Base-by-base conservation (phyloP, 2,797 vertebrate genomes). In the Molothrus aeneus region DNA sequence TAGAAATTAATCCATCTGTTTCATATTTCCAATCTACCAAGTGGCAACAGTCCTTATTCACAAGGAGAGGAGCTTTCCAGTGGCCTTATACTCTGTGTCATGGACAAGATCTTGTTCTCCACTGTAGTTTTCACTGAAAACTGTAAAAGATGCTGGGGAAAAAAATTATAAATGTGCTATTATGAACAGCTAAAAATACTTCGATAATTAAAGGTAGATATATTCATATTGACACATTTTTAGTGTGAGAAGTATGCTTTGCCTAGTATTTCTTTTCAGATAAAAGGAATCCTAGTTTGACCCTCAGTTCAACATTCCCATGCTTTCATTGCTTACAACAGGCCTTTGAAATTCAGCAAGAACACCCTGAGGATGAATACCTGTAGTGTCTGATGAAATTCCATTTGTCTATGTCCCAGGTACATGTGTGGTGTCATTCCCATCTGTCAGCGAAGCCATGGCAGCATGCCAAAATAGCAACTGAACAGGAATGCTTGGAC, bases 1-100 rank as follows among this genome's bases (percentile, higher is more conserved):
- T 78, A 93, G 54, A 79, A 79, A 88, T 88, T 60, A 43, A 75
- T 71, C 42, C 69, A 87, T 90, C 54, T 75, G 47, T 66, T 94
- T 84, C 16, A 3, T 79, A 42, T 84, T 86, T 82, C 24, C 19
- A 48, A 21, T 64, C 25, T 53, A 86, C n/a, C 32, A 77, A 66
- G 45, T 40, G 71, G 8, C 1, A 11, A 82, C 38, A 64, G 26
- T 82, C 25, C 21, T 74, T 93, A 53, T n/a, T 31, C 45, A 40
- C 5, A 6, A 91, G 28, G 29, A 96, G n/a, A 80, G 6, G 26
- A 87, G 31, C 11, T 24, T 85, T 93, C 48, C 48, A 80, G 28
- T 43, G 32, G 14, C 42, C 53, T 51, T 34, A n/a, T 31, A 32
- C 19, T 63, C 51, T 36, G 22, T n/a, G 54, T n/a, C 47, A 78